phyloP scores from a whole-genome alignment of 2,797 vertebrate genomes.

The Acrocephalus scirpaceus region DNA sequence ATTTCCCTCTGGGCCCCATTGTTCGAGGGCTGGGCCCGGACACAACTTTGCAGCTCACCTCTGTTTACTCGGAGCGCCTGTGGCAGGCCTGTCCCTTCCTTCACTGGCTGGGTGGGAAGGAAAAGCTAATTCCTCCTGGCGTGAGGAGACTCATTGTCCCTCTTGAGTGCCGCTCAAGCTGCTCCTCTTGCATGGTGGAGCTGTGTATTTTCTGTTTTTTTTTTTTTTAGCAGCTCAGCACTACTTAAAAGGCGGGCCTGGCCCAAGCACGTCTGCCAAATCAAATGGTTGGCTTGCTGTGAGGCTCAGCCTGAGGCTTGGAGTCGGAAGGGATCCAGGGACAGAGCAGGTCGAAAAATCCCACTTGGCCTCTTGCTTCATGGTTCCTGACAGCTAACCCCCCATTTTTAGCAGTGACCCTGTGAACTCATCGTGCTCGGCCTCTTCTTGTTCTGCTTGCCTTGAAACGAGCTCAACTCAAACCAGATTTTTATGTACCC shows the following conservation, averaged over 20 bases:
- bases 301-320: background rate
- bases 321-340: constrained; percentile 1
- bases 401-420: background rate
- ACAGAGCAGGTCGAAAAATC: constrained; percentile 13
- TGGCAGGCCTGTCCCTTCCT: background rate
- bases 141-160: constrained; percentile 31
- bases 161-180: background rate
- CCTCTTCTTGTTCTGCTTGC: background rate
- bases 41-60: constrained; percentile 31
- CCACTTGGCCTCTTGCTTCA: background rate
- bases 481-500: background rate
- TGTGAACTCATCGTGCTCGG: background rate
- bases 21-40: background rate
- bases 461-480: background rate
- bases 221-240: background rate
- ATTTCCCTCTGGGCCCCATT: constrained; percentile 39
- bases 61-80: background rate
- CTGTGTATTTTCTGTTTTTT: background rate
- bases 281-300: background rate
- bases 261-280: background rate
- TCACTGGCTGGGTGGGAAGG: background rate
- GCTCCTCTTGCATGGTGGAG: background rate
- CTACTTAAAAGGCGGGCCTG: constrained; percentile 5
- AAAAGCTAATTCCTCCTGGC: constrained; percentile 16
- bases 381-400: background rate